phyloP scores from a whole-genome alignment of 2,888 invertebrate species.

The Limnephilus auricula region DNA sequence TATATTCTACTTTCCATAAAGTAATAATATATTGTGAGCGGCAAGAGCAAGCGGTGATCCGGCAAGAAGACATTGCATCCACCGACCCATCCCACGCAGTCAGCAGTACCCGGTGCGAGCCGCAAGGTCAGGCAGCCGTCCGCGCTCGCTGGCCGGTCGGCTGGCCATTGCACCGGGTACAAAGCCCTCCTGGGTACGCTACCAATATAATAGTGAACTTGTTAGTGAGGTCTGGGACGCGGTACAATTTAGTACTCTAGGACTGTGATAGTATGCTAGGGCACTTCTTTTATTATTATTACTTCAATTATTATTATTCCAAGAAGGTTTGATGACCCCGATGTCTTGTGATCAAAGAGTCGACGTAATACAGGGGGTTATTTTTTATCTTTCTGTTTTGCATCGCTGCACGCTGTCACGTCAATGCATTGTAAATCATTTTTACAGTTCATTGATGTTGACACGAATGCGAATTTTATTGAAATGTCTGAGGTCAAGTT shows the following conservation, averaged over 20 bases:
- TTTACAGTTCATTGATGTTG: background rate
- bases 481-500: background rate
- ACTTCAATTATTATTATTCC: background rate
- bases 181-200: background rate
- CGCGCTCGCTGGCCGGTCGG: conserved; percentile 16
- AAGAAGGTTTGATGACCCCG: background rate
- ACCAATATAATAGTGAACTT: background rate
- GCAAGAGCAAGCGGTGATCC: background rate
- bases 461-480: background rate
- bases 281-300: background rate
- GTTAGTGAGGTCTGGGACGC: background rate
- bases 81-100: conserved; percentile 32
- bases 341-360: too few relatives aligned
- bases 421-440: background rate
- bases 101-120: background rate
- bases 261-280: background rate
- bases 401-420: background rate
- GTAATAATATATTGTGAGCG: background rate
- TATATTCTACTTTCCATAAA: background rate
- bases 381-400: background rate
- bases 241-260: background rate
- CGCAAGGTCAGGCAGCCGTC: conserved; percentile 46
- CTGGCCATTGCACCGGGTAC: conserved; percentile 46
- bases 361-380: too few relatives aligned
- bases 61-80: background rate